These are phyloP conservation scores for Scelioninae gen. 2 DNA, from an alignment of 2,888 invertebrate species.

Conservation along the genomic window DNA sequence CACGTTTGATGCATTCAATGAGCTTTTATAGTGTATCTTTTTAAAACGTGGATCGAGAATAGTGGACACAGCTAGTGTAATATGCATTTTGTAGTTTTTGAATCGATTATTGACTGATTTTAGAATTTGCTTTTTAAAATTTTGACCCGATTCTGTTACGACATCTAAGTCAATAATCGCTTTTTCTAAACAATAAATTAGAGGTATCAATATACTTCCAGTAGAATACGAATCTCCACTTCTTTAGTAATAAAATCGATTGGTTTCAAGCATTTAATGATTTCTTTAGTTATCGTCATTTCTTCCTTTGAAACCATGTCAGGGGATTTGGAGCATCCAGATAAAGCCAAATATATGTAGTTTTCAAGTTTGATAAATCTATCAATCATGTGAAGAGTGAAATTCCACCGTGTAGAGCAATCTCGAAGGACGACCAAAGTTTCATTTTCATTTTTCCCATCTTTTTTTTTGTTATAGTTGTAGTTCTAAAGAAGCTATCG, in stretches of 20 bases:
- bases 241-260: constrained; percentile 57
- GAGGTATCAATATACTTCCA: constrained; percentile 60
- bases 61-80: too few species aligned
- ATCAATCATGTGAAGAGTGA: constrained; percentile 48
- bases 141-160: constrained; percentile 9
- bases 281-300: constrained; percentile 49
- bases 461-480: constrained; percentile 3
- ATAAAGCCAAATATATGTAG: constrained; percentile 49
- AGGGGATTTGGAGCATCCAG: constrained; percentile 53
- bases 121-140: background rate
- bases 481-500: constrained; percentile 2
- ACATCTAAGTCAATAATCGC: constrained; percentile 8
- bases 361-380: constrained; percentile 45
- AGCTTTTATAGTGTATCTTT: too few species aligned
- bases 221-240: constrained; percentile 59
- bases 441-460: constrained; percentile 18
- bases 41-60: too few species aligned
- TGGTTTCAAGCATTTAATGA: constrained; percentile 52
- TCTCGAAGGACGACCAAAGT: constrained; percentile 6
- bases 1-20: too few species aligned
- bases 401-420: constrained; percentile 48
- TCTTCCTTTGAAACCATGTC: constrained; percentile 57
- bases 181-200: constrained; percentile 37
- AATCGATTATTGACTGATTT: too few species aligned
- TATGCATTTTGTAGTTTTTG: too few species aligned